Percentiles rank a stretch among this genome's conserved stretches.
phyloP scores from a whole-genome alignment of 2,888 invertebrate species.

The Hirtodrosophila trivittata region DNA sequence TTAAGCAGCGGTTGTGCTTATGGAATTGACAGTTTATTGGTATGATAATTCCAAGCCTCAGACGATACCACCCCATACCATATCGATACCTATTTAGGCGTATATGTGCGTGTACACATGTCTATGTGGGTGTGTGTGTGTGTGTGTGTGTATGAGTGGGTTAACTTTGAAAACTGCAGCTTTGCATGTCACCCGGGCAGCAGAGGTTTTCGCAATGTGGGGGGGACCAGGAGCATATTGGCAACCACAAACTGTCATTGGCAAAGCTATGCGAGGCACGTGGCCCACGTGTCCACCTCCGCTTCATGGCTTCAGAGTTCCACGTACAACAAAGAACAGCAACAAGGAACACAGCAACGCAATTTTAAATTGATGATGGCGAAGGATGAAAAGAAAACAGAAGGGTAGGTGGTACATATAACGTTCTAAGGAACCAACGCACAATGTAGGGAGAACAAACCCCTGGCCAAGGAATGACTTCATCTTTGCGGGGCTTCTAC shows the following conservation, averaged over 20 bases:
- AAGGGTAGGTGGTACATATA: too few species aligned
- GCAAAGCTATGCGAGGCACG: slow-evolving; percentile 31
- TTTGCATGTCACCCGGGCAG: slow-evolving; percentile 47
- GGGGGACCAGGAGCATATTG: slow-evolving; percentile 27
- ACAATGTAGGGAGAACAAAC: slow-evolving; percentile 21
- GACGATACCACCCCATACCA: slow-evolving; percentile 1
- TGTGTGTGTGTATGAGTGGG: too few species aligned
- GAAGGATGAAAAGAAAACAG: slow-evolving; percentile 30
- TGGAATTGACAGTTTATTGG: slow-evolving; percentile 26
- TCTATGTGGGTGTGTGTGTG: slow-evolving; percentile 11
- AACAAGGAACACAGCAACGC: slow-evolving; percentile 20
- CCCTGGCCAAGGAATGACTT: slow-evolving; percentile 10
- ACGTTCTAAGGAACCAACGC: too few species aligned
- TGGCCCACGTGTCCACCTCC: slow-evolving; percentile 44
- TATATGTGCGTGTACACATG: too few species aligned
- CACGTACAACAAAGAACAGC: too few species aligned
- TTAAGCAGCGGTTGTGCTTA: slow-evolving; percentile 4
- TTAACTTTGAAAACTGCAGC: slow-evolving; percentile 39
- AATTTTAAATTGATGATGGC: slow-evolving; percentile 47
- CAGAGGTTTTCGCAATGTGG: slow-evolving; percentile 4
- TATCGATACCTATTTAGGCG: too few species aligned
- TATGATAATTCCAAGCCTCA: slow-evolving; percentile 34
- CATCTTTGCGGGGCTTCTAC: slow-evolving; percentile 6
- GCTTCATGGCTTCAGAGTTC: too few species aligned
- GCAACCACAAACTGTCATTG: slow-evolving; percentile 24